Percentiles rank a stretch among this genome's conserved stretches.
Evolutionary conservation across 1,140 invertebrate genomes (phyloP).

Genomic region (Lucilia sericata): DNA sequence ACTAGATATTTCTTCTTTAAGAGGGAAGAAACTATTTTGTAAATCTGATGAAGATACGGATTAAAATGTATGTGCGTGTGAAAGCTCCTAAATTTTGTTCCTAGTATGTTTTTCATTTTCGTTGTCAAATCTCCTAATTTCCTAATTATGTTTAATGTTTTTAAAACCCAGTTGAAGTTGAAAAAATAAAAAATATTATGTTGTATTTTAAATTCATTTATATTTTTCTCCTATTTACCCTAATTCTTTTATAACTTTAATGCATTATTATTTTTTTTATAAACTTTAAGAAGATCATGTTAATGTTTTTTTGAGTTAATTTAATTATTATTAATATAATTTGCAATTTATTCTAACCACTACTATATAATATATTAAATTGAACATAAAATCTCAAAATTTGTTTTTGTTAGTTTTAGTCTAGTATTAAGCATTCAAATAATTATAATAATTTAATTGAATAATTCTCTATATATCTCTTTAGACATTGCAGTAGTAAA

Average conservation of each 20-base stretch:
- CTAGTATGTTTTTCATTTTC: conserved; percentile 15
- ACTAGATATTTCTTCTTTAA: conserved; percentile 42
- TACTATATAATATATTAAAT: too few species aligned
- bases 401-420: background rate
- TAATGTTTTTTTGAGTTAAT: background rate
- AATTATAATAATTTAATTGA: background rate
- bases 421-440: background rate
- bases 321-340: background rate
- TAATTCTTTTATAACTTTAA: background rate
- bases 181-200: background rate
- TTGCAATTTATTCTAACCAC: background rate
- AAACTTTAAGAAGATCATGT: background rate
- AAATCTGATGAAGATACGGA: conserved; percentile 42
- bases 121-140: background rate
- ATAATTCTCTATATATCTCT: background rate
- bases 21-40: conserved; percentile 46
- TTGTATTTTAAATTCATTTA: conserved; percentile 3
- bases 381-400: background rate
- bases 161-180: background rate
- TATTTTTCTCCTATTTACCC: background rate
- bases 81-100: conserved; percentile 20
- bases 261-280: background rate
- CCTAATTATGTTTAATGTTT: background rate
- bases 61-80: background rate
- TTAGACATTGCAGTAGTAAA: background rate